Evolutionary conservation across 2,888 invertebrate genomes (phyloP).

Genomic region (Folsomia manolachei): DNA sequence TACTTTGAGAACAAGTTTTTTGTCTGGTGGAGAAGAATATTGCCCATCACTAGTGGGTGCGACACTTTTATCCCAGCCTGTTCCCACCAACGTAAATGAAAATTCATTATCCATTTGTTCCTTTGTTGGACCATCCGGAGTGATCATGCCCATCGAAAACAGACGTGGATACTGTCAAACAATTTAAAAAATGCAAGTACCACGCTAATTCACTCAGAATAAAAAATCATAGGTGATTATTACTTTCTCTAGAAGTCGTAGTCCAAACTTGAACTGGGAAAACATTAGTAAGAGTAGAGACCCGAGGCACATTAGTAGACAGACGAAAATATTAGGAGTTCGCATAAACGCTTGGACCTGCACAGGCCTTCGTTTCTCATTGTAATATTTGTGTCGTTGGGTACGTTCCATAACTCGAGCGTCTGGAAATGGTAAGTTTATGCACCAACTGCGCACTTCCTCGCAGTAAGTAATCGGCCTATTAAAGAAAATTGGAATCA

Average conservation of each 20-base stretch:
- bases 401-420: conserved; percentile 73
- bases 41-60: conserved; percentile 58
- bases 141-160: conserved; percentile 59
- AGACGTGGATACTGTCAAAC: conserved; percentile 55
- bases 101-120: conserved; percentile 64
- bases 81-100: conserved; percentile 67
- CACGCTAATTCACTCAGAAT: conserved; percentile 16
- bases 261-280: conserved; percentile 63
- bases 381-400: conserved; percentile 70
- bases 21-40: conserved; percentile 63
- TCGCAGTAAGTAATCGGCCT: conserved; percentile 60
- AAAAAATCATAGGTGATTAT: too few species aligned
- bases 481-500: conserved; percentile 14
- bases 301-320: conserved; percentile 59
- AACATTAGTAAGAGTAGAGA: conserved; percentile 64
- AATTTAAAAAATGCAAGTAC: neutral
- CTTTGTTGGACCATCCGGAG: conserved; percentile 65
- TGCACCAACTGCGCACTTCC: conserved; percentile 60
- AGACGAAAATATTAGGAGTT: conserved; percentile 58
- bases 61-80: conserved; percentile 71
- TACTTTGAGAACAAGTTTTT: conserved; percentile 66
- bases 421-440: conserved; percentile 81
- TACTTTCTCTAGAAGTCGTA: conserved; percentile 66
- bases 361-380: conserved; percentile 67
- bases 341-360: conserved; percentile 75